Evolutionary conservation across 2,797 vertebrate species (phyloP), one percentile per base, ranked within the genome.

Genomic region (Spea hammondii): DNA sequence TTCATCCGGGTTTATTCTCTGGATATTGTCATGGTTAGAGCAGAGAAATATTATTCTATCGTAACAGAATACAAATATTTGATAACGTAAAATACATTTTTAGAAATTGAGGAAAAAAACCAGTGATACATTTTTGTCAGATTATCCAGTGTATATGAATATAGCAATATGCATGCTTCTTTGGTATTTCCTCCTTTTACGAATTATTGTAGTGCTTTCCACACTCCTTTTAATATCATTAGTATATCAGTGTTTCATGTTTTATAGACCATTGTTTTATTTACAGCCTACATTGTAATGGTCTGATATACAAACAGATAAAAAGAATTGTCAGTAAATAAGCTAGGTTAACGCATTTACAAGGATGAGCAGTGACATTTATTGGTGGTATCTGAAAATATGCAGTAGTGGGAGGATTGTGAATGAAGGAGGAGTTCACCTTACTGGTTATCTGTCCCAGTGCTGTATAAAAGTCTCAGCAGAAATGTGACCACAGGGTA

Each of bases 381-480:
- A 82, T 77, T 74, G 70, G 65, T 82, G 65, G 60, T 77, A 57
- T 44, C 49, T 67, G 32, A 5, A 32, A 48, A 73, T 73, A 70
- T 14, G 17, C 55, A 68, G 74, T 14, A 55, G 65, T 17, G 75
- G 78, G 78, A 65, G 78, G 72, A 48, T 32, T 64, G 11, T 12
- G 8, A 17, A 64, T n/a, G 32, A 62, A 72, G 79, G 75, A 82
- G 80, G 80, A 77, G 80, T 54, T 77, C 75, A 82, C 80, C 80
- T 82, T 66, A 57, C 55, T 65, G 46, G 55, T 70, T 77, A 54
- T 68, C 48, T 73, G 49, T 51, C 69, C 68, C 70, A 71, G 46
- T 77, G 32, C 59, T 66, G 65, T 82, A 82, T 82, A 82, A 82
- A 76, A 72, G 75, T 82, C 75, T 68, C 70, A 69, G 75, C 70